These are phyloP conservation scores for Gryllus bimaculatus DNA, from an alignment of 1,140 invertebrate species.

Conservation along the genomic window DNA sequence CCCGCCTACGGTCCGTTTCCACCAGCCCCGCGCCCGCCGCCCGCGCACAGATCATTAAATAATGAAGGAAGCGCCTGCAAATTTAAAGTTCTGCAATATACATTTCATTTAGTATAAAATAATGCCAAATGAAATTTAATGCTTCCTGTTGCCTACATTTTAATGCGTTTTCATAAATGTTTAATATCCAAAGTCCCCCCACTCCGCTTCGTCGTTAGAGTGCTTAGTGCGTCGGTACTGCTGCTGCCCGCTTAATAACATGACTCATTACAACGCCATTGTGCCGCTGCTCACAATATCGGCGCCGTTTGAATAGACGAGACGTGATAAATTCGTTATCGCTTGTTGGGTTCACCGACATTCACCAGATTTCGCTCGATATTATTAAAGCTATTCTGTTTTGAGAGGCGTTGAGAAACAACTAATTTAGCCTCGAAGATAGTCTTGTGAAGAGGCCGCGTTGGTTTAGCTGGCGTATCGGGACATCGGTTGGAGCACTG, in stretches of 20 bases:
- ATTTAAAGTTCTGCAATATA: neutral
- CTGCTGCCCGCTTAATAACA: neutral
- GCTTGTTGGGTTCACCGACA: neutral
- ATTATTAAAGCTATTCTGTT: too few relatives aligned
- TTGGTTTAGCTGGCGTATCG: too few relatives aligned
- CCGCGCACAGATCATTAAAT: neutral
- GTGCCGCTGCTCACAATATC: neutral
- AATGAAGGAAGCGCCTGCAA: neutral
- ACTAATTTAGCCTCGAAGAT: too few relatives aligned
- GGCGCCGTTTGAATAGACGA: neutral
- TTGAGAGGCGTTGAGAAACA: too few relatives aligned
- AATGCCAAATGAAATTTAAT: slow-evolving; percentile 6
- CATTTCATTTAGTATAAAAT: slow-evolving; percentile 6
- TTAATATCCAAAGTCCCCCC: neutral
- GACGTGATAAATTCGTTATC: neutral
- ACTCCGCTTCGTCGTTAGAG: neutral
- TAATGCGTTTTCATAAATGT: neutral
- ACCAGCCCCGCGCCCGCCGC: too few relatives aligned
- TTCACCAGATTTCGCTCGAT: neutral
- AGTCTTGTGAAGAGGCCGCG: too few relatives aligned
- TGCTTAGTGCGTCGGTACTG: neutral
- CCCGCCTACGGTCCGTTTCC: too few relatives aligned
- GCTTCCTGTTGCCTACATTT: neutral
- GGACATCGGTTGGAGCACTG: too few relatives aligned
- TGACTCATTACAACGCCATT: neutral